Evolutionary conservation across 1,140 invertebrate genomes (phyloP).

Genomic region (Neodiprion pinetum): DNA sequence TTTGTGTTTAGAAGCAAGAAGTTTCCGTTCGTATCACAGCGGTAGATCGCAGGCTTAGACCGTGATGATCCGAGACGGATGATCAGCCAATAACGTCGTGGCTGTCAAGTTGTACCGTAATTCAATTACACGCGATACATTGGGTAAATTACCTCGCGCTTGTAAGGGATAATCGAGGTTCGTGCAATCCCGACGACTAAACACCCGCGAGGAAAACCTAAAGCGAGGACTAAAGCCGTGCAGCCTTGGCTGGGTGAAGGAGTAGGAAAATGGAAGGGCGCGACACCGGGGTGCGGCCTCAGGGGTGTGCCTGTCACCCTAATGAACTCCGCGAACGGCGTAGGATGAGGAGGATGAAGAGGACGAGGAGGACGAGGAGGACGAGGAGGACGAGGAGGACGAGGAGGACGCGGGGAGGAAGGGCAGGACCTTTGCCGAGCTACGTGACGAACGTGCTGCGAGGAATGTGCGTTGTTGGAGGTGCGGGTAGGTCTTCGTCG

Average conservation of each 20-base stretch:
- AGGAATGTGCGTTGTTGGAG: background rate
- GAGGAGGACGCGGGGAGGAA: background rate
- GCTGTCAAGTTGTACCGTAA: conserved; percentile 2
- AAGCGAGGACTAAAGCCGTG: no score
- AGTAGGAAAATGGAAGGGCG: background rate
- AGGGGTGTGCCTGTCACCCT: conserved; percentile 38
- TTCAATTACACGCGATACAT: background rate
- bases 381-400: no score
- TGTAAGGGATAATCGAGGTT: background rate
- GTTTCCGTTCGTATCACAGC: no score
- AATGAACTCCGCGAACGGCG: conserved; percentile 19
- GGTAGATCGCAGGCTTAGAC: no score
- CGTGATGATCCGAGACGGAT: background rate
- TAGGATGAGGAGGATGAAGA: no score
- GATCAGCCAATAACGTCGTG: background rate
- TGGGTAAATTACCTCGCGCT: background rate
- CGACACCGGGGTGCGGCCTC: conserved; percentile 39
- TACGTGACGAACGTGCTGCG: background rate
- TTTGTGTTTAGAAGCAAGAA: no score
- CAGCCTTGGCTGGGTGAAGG: background rate
- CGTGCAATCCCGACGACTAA: background rate
- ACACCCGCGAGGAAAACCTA: background rate
- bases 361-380: background rate
- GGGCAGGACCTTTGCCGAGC: background rate
- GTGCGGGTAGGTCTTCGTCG: background rate